Conservation (phyloP, 2,888 invertebrate genomes). For the Pterostichus madidus region DNA sequence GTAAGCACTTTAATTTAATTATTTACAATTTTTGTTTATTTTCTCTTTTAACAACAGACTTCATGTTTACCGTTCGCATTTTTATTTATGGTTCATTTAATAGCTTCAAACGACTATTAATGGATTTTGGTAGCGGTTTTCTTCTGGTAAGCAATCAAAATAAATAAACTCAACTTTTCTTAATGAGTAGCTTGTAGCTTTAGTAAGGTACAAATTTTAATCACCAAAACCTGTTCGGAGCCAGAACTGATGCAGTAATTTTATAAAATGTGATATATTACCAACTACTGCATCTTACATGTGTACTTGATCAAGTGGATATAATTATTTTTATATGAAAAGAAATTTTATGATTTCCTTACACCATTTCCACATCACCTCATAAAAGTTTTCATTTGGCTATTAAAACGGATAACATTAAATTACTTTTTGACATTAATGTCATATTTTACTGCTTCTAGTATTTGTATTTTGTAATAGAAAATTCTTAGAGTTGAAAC, state of each 20-base stretch:
- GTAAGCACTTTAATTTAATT: too few relatives aligned
- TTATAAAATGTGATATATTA: conserved; percentile 33
- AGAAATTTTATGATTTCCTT: conserved; percentile 51
- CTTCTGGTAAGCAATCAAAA: conserved; percentile 20
- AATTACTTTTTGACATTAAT: conserved; percentile 45
- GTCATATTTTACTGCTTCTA: conserved; percentile 42
- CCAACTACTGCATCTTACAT: background rate
- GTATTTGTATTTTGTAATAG: conserved; percentile 46
- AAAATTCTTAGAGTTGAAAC: conserved; percentile 27
- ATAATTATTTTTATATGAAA: conserved; percentile 34
- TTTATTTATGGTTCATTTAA: background rate
- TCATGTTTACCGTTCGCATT: too few relatives aligned
- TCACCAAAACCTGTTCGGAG: conserved; percentile 15
- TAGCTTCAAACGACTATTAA: background rate
- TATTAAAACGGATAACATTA: conserved; percentile 29
- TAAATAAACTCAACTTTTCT: background rate
- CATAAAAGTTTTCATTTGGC: conserved; percentile 47
- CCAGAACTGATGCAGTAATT: background rate
- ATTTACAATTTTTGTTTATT: too few relatives aligned
- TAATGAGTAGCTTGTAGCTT: conserved; percentile 22
- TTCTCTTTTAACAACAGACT: too few relatives aligned
- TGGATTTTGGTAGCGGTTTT: conserved; percentile 31
- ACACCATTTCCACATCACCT: conserved; percentile 39
- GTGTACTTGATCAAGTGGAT: conserved; percentile 7
- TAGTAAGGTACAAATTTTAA: background rate